Evolutionary conservation across 2,888 invertebrate genomes (phyloP).

Genomic region (Drosophila ochracea): DNA sequence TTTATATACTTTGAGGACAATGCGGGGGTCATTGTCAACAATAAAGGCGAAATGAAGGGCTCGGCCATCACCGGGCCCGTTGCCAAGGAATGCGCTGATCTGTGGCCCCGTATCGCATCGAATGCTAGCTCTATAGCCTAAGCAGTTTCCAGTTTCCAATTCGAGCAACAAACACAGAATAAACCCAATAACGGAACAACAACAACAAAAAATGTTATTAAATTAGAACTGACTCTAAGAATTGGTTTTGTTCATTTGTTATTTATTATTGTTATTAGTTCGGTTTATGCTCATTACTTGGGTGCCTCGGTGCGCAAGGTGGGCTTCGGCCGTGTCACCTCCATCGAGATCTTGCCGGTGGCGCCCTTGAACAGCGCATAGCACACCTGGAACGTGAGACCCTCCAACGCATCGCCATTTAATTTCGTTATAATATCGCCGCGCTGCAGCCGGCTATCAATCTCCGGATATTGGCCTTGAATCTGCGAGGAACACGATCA

Average conservation of each 20-base stretch:
- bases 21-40: constrained; percentile 99
- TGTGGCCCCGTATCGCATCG: constrained; percentile 99
- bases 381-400: constrained; percentile 92
- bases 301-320: constrained; percentile 82
- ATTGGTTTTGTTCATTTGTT: constrained; percentile 44
- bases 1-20: constrained; percentile 99
- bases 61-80: constrained; percentile 99
- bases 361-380: constrained; percentile 95
- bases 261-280: constrained; percentile 37
- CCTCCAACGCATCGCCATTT: constrained; percentile 93
- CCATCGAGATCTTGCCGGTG: constrained; percentile 92
- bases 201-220: constrained; percentile 66
- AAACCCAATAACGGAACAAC: constrained; percentile 72
- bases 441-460: constrained; percentile 95
- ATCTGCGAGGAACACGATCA: constrained; percentile 86
- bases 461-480: constrained; percentile 93
- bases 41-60: constrained; percentile 99
- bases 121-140: constrained; percentile 99
- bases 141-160: constrained; percentile 67
- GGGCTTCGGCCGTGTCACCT: constrained; percentile 93
- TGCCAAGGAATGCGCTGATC: constrained; percentile 99
- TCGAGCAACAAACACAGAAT: constrained; percentile 41
- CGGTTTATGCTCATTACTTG: constrained; percentile 50
- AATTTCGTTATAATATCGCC: constrained; percentile 96
- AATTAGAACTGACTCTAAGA: constrained; percentile 59